phyloP scores from a whole-genome alignment of 2,113 vertebrate genomes.

The Coracopsis vasa region DNA sequence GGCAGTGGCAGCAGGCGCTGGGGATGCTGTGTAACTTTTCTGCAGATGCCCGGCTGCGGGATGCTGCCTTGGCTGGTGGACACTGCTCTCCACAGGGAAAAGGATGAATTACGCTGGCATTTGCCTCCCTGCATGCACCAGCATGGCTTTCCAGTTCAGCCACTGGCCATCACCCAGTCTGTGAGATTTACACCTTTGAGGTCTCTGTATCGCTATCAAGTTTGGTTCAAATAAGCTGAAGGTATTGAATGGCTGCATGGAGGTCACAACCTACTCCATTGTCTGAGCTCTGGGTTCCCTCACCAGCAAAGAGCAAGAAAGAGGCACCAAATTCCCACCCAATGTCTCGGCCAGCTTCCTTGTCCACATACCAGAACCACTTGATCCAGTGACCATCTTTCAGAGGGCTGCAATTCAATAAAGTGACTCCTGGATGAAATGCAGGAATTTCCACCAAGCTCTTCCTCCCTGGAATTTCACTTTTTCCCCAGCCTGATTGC shows the following conservation, averaged over 20 bases:
- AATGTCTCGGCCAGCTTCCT: background rate
- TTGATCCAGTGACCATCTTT: background rate
- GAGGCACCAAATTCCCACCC: background rate
- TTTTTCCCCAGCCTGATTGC: background rate
- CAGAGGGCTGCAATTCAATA: background rate
- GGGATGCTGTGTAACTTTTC: background rate
- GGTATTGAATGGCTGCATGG: background rate
- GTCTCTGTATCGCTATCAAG: background rate
- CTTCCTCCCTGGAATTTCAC: background rate
- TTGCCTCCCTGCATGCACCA: background rate
- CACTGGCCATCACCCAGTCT: background rate
- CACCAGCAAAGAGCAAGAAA: background rate
- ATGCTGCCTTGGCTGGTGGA: background rate
- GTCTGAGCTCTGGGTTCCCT: background rate
- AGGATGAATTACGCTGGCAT: background rate
- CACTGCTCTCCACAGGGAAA: rapidly evolving
- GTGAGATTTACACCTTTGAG: background rate
- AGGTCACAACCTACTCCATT: background rate
- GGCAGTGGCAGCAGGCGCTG: background rate
- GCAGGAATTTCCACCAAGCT: background rate
- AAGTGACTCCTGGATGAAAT: background rate
- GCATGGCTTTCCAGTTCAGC: background rate
- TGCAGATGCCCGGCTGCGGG: too few relatives aligned
- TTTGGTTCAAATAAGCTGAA: background rate
- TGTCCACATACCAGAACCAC: background rate